Base-by-base conservation (phyloP, 2,797 vertebrate genomes). In the Pipistrellus nathusii region DNA sequence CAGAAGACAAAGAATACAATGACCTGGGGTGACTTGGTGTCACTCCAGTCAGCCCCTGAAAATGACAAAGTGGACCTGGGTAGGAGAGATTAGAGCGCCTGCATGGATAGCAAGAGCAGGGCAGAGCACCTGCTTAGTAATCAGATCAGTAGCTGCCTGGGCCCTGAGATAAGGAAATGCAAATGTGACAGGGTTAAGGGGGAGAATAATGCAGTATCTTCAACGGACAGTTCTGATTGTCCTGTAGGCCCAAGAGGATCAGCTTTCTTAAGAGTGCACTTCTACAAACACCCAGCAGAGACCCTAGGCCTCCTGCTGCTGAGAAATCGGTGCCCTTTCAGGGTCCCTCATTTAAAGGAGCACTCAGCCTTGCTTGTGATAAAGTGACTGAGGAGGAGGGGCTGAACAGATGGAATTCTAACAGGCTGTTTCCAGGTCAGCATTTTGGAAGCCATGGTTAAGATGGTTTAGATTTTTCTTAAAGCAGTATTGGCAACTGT, bases 221-320 rank as follows among this genome's bases (percentile, higher is more conserved):
- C 82, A 80, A 53, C n/a, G 78, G 76, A 85, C 76, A 92, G 32
- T 77, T 66, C 48, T 91, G 80, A 94, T 87, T 91, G 66, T 90
- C 84, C 81, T 48, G 20, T 10, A n/a, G 10, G 66, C 13, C 85
- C 23, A 23, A 71, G 84, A 91, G 87, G 59, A 85, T 93, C 44
- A 73, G 73, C 62, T 35, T 92, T 90, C 25, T 46, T 71, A 95
- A 32, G 71, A 72, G 46, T 55, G 59, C 0, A 27, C 41, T 94
- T 88, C 91, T 83, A 68, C 91, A 95, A 88, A 90, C 72, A 85
- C 11, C 46, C 38, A 53, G 76, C 57, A 38, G 81, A 91, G 90
- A 82, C 32, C 35, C 87, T 30, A 84, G 66, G 76, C 8, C 53
- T 93, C 78, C 57, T 30, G 8, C 30, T 78, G 25, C 57, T 94